These are phyloP conservation scores for Phrixothrix hirtus DNA, from an alignment of 2,888 invertebrate species.

Conservation along the genomic window DNA sequence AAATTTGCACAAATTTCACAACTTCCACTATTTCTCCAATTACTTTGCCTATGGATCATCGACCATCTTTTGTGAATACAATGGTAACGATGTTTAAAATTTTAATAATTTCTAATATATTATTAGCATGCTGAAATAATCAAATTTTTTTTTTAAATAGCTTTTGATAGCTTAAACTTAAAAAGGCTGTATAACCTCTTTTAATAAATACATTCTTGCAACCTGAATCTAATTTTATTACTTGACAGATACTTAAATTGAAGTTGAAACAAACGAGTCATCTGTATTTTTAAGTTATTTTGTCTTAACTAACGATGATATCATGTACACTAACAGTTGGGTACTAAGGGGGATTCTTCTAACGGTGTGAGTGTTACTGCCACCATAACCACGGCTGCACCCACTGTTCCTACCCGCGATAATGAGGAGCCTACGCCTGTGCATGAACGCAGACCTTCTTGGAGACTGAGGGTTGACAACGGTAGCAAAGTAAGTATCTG, in stretches of 20 bases:
- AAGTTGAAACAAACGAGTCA: neutral
- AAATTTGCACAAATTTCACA: too few species aligned
- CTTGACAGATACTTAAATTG: neutral
- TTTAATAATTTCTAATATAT: too few species aligned
- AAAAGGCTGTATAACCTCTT: neutral
- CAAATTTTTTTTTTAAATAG: too few species aligned
- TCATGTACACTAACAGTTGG: conserved; percentile 46
- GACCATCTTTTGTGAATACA: too few species aligned
- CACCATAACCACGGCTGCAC: conserved; percentile 61
- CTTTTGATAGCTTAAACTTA: neutral
- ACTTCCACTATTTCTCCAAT: too few species aligned
- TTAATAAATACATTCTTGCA: neutral
- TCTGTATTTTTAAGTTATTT: conserved; percentile 1
- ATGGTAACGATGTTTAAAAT: too few species aligned
- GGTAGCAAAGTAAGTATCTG: conserved; percentile 79
- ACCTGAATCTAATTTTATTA: neutral
- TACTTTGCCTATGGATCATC: too few species aligned
- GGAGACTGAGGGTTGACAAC: conserved; percentile 84
- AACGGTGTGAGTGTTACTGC: conserved; percentile 57
- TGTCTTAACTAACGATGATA: conserved; percentile 14
- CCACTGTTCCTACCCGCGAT: conserved; percentile 56
- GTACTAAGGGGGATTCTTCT: conserved; percentile 46
- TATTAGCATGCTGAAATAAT: too few species aligned
- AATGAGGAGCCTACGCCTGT: conserved; percentile 49
- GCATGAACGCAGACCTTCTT: conserved; percentile 84